Base-by-base conservation (phyloP, 2,888 invertebrate species). In the Lithophane socia region DNA sequence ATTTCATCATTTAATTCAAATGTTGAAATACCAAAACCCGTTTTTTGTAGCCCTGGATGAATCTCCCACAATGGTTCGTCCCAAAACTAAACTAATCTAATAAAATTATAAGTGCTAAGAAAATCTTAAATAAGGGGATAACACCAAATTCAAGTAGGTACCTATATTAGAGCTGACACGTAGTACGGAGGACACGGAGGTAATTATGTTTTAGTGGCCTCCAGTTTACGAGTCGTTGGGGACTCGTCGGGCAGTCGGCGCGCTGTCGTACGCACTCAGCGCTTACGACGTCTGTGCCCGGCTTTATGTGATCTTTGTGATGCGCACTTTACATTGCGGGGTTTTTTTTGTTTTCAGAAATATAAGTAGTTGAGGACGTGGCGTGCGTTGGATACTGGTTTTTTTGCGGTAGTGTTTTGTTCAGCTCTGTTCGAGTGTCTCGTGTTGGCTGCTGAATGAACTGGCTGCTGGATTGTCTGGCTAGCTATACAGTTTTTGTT, bases 181-280 rank as follows among this genome's bases (percentile, higher is more conserved):
- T 86, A 84, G 87, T 87, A 83, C 69, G 75, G 79, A 87, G 90
- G 89, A 87, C 87, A 83, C 69, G 75, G 79, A 87, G 90, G 89
- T 91, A 90, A 91, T 92, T 90, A 88, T 89, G 88, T 91, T 92
- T 92, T 90, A 91, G 86, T 85, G 84, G 84, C 83, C 78, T 72
- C 75, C 78, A 77, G 86, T 91, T 92, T 90, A 92, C 88, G 91
- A 90, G 85, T 74, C 82, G 82, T 80, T 71, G 49, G 89, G 84
- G 86, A 86, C 70, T 75, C 79, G 74, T 71, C 60, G 44, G 84
- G 79, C 83, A 83, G 77, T 79, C 80, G 66, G 21, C 61, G 65
- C 44, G 52, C 75, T 83, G 79, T 80, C 83, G 79, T 68, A 80
- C 78, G 85, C 87, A 83, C 85, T 82, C 85, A 63, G 77, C 75